Evolutionary conservation across 2,113 vertebrate genomes (phyloP).

Genomic region (Thinocorus orbignyianus): DNA sequence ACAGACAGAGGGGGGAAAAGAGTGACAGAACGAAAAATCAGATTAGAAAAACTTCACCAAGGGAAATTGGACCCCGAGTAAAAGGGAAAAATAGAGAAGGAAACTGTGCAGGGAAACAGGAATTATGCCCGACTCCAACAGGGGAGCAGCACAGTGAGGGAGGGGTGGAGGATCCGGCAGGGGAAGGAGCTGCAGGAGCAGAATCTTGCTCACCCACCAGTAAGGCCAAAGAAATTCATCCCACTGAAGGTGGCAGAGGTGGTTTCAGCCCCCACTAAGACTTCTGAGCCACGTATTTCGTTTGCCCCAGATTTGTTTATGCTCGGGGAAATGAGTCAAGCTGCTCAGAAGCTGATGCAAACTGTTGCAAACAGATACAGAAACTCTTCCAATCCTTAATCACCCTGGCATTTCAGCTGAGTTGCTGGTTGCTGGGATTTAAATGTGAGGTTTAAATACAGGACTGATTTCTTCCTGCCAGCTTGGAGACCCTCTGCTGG

Average conservation of each 20-base stretch:
- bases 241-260: neutral
- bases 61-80: neutral
- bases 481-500: neutral
- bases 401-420: neutral
- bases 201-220: neutral
- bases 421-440: neutral
- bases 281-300: neutral
- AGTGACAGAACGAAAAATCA: slow-evolving; percentile 37
- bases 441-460: neutral
- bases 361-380: neutral
- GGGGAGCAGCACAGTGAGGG: neutral
- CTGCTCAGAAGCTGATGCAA: neutral
- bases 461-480: neutral
- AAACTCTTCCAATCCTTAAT: neutral
- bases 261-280: neutral
- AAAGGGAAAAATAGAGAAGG: neutral
- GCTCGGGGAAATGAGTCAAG: neutral
- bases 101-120: neutral
- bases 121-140: neutral
- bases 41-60: slow-evolving; percentile 28
- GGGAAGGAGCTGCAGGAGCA: neutral
- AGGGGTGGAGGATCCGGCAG: neutral
- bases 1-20: slow-evolving; percentile 8
- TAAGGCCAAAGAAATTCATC: neutral
- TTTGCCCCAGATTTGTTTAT: neutral